These are phyloP conservation scores for Nettapus auritus DNA, from an alignment of 2,113 vertebrate species.

Conservation along the genomic window DNA sequence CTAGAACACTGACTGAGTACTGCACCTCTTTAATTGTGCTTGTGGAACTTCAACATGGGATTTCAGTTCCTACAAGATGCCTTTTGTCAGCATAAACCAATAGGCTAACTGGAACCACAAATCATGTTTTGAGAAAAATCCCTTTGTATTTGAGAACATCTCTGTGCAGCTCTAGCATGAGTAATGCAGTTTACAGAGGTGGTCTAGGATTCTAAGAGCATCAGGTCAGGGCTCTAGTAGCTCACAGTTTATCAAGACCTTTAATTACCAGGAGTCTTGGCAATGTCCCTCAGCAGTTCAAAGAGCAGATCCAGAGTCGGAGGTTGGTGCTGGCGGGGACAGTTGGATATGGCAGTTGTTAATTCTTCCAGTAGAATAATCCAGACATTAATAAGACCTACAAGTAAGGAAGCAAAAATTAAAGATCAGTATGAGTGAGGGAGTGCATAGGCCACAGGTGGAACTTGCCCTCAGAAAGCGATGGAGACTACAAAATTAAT, in stretches of 20 bases:
- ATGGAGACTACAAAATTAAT: not conserved
- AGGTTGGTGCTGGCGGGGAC: slow-evolving; percentile 95
- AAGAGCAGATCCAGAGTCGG: slow-evolving; percentile 95
- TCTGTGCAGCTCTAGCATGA: not conserved
- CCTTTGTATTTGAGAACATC: not conserved
- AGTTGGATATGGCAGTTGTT: slow-evolving; percentile 93
- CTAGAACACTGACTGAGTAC: fast-evolving
- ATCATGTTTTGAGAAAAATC: not conserved
- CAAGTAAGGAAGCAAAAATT: not conserved
- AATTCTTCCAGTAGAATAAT: slow-evolving; percentile 94
- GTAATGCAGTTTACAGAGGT: not conserved
- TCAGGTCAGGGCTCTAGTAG: not conserved
- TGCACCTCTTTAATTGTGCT: not conserved
- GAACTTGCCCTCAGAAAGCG: not conserved
- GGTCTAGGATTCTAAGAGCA: not conserved
- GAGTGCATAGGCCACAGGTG: not conserved
- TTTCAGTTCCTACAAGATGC: not conserved
- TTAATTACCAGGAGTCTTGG: slow-evolving; percentile 86
- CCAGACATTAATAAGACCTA: slow-evolving; percentile 98
- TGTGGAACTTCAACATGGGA: not conserved
- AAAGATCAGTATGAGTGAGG: not conserved
- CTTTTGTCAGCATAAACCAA: not conserved
- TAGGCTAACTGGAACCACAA: not conserved
- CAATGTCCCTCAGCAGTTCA: slow-evolving; percentile 89
- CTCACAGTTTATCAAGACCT: not conserved